Evolutionary conservation across 2,113 vertebrate genomes (phyloP).

Genomic region (Colaptes auratus): DNA sequence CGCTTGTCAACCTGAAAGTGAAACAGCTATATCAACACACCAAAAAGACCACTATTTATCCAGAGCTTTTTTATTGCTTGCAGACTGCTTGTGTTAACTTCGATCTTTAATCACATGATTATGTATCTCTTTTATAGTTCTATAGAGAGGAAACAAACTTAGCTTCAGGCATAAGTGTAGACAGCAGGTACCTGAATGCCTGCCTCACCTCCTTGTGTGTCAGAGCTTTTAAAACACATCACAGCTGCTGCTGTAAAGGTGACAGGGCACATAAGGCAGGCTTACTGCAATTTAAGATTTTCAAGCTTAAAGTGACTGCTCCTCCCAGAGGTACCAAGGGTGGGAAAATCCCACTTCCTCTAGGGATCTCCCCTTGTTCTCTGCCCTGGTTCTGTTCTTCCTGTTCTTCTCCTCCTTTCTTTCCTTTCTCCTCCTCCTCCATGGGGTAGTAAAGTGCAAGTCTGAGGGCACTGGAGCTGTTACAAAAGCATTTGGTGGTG

Average conservation of each 20-base stretch:
- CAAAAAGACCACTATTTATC: neutral
- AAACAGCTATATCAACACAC: neutral
- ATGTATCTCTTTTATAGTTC: neutral
- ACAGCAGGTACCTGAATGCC: neutral
- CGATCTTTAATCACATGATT: neutral
- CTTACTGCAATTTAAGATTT: neutral
- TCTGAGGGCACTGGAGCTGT: neutral
- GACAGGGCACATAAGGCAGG: neutral
- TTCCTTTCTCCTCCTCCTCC: no score
- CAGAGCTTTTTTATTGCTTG: neutral
- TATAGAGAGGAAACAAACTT: neutral
- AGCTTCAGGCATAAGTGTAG: fast-evolving
- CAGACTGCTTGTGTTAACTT: neutral
- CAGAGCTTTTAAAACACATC: neutral
- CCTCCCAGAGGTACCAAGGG: neutral
- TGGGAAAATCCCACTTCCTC: neutral
- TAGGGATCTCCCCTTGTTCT: neutral
- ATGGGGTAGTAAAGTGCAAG: neutral
- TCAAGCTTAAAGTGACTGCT: neutral
- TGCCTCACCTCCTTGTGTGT: neutral
- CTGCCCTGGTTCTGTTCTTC: neutral
- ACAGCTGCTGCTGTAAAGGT: neutral
- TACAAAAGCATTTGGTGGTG: neutral
- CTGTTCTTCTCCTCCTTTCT: neutral
- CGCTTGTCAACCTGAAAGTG: constrained; percentile 59